These are phyloP conservation scores for Hecatera dysodea DNA, from an alignment of 2,888 invertebrate genomes.

Conservation along the genomic window DNA sequence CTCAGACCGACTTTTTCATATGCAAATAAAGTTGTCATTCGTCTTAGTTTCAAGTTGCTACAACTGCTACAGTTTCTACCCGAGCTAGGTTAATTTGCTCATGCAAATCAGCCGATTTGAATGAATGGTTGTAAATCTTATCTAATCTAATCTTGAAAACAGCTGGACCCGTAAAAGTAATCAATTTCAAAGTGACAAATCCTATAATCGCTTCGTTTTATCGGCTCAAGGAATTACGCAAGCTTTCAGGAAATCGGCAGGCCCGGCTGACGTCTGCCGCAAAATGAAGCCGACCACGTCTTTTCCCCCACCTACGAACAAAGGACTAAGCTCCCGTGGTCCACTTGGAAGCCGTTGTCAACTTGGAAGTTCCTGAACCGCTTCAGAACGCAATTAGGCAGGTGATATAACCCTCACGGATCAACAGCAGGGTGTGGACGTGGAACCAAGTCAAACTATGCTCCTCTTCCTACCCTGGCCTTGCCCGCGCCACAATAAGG, in stretches of 20 bases:
- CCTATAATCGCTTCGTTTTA: constrained; percentile 44
- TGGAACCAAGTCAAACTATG: too few species aligned
- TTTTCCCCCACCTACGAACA: too few species aligned
- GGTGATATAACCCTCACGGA: too few species aligned
- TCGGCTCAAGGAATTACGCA: constrained; percentile 23
- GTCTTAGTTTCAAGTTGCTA: background rate
- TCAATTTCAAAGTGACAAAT: constrained; percentile 46
- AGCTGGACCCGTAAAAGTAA: constrained; percentile 49
- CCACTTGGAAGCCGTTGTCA: too few species aligned
- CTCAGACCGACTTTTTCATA: constrained; percentile 5
- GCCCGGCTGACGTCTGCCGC: background rate
- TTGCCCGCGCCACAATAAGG: too few species aligned
- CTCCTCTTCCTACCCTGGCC: too few species aligned
- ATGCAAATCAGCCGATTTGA: constrained; percentile 32
- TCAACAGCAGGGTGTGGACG: too few species aligned
- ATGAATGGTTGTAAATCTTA: constrained; percentile 39
- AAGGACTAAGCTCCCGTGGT: too few species aligned
- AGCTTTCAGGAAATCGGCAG: background rate
- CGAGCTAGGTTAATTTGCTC: constrained; percentile 19
- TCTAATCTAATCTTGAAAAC: constrained; percentile 49
- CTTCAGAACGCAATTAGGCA: too few species aligned
- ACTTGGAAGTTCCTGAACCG: too few species aligned
- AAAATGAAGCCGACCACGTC: background rate
- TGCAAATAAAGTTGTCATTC: constrained; percentile 18
- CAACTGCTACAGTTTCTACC: constrained; percentile 6